Percentiles rank a stretch among this genome's conserved stretches.
These are phyloP conservation scores for Orestias chungarensis DNA, from an alignment of 2,797 vertebrate species.

Conservation along the genomic window DNA sequence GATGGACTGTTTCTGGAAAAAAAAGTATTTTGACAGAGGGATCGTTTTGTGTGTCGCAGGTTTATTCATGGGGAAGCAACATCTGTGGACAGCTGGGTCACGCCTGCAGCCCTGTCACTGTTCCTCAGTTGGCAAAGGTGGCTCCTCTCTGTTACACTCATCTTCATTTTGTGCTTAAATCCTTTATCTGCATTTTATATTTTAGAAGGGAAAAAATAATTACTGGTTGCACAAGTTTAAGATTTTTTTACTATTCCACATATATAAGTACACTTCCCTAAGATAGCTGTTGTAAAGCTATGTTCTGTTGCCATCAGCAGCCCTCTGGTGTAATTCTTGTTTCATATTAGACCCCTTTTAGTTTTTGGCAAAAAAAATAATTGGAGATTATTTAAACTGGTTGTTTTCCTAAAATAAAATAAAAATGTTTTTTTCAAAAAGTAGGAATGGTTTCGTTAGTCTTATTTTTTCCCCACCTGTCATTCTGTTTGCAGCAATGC, in stretches of 20 bases:
- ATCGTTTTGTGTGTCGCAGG: constrained; percentile 73
- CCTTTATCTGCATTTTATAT: neutral
- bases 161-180: neutral
- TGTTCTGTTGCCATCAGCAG: neutral
- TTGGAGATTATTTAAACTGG: neutral
- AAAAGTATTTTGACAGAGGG: neutral
- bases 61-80: constrained; percentile 96
- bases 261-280: neutral
- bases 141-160: neutral
- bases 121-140: constrained; percentile 91
- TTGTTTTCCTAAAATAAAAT: neutral
- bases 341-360: neutral
- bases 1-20: neutral
- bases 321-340: neutral
- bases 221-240: neutral
- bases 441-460: no score
- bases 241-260: neutral
- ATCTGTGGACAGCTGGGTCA: constrained; percentile 91
- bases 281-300: neutral
- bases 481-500: neutral
- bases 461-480: no score
- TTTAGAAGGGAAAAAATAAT: no score
- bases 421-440: no score
- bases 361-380: neutral
- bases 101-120: constrained; percentile 84